Base-by-base conservation (phyloP, 2,888 invertebrate species). In the Thereva nobilitata region DNA sequence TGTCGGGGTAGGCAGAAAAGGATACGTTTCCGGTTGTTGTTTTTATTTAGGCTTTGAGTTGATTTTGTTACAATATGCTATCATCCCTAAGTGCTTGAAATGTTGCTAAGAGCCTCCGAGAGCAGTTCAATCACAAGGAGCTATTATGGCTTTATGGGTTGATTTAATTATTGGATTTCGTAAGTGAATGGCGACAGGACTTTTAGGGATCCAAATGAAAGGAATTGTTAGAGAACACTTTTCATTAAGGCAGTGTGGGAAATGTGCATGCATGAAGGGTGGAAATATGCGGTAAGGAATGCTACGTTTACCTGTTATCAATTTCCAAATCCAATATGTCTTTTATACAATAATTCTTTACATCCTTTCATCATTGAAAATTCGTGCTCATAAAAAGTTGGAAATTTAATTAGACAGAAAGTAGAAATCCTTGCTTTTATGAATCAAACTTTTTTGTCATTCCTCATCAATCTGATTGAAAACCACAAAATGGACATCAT, bases 11-110 rank as follows among this genome's bases (percentile, higher is more conserved):
- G 57, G 53, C 49, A 50, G 40, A 41, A 56, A 68, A 68, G 68
- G 68, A 68, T 61, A 53, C 63, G 37, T 56, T 66, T 68, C 68
- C 68, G 68, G 68, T 68, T 55, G 63, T 63, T 63, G 63, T 68
- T 65, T 68, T 68, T 68, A 65, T 68, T 66, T 49, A 45, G 49
- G 41, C 38, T 65, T 55, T 10, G 38, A 65, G 66, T 4, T 56
- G 55, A 66, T 54, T 61, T 56, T 57, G 52, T 64, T 66, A 56
- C 68, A 68, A 66, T 66, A 68, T 68, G 66, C 61, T 68, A 65
- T 47, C 12, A 52, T 12, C 34, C 35, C 40, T 23, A 42, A 10
- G 35, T 34, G 49, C 41, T 10, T 12, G 9, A 49, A 10, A 47
- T 47, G 37, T 38, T 8, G 9, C 35, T 5, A 23, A 61, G 61